These are phyloP conservation scores for Caerostris darwini DNA, from an alignment of 1,140 invertebrate genomes.

Conservation along the genomic window DNA sequence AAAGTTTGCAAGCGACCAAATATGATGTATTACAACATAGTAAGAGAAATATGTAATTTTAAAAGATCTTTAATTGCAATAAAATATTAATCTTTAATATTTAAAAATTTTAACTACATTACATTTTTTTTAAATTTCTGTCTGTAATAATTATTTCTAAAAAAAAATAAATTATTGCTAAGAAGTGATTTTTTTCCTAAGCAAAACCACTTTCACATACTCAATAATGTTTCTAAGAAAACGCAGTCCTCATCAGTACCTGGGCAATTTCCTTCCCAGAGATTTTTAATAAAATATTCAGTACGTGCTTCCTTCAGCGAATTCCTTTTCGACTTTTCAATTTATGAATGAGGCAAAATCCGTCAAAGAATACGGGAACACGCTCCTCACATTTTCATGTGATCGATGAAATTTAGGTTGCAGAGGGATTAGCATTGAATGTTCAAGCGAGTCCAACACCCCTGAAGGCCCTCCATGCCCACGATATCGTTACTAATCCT, in stretches of 20 bases:
- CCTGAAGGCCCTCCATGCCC: not conserved
- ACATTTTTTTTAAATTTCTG: too few species aligned
- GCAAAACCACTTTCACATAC: too few species aligned
- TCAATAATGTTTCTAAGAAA: too few species aligned
- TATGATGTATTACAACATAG: too few species aligned
- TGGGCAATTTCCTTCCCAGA: not conserved
- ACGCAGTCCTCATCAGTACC: not conserved
- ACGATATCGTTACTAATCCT: constrained; percentile 70
- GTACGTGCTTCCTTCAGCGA: not conserved
- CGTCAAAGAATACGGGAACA: constrained; percentile 35
- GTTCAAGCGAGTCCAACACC: constrained; percentile 38
- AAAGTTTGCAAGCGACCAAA: too few species aligned
- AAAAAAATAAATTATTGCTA: too few species aligned
- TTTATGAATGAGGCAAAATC: constrained; percentile 26
- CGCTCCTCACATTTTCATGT: constrained; percentile 17
- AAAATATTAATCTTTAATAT: too few species aligned
- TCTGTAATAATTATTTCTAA: too few species aligned
- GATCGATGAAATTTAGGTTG: constrained; percentile 51
- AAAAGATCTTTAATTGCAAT: too few species aligned
- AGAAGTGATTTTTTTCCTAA: too few species aligned
- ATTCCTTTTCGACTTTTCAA: constrained; percentile 33
- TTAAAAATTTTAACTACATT: too few species aligned
- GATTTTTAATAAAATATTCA: constrained; percentile 36
- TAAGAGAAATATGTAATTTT: too few species aligned
- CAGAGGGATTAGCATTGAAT: constrained; percentile 65